A percentile compares a stretch with the other conserved stretches of the same genome.
Conservation (phyloP, 2,888 invertebrate genomes). For the Ormia ochracea region DNA sequence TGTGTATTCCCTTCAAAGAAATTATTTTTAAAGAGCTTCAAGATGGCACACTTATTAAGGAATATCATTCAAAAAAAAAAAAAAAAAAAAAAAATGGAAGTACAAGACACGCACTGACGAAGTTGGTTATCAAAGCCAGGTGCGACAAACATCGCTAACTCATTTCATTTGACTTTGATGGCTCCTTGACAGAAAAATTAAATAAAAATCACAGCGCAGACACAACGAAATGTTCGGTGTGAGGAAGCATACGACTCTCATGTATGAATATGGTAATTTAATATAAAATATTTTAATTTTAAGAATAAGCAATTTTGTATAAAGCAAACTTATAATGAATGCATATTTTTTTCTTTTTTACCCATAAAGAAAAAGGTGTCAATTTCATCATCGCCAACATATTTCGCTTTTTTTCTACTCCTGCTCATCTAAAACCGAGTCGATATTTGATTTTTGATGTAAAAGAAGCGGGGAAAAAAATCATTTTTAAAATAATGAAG, state of each 20-base stretch:
- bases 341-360: neutral
- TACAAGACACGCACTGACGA: too few relatives aligned
- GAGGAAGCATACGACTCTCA: neutral
- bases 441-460: conserved; percentile 18
- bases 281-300: neutral
- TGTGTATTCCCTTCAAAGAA: too few relatives aligned
- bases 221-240: neutral
- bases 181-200: neutral
- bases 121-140: too few relatives aligned
- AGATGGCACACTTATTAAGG: too few relatives aligned
- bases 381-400: conserved; percentile 3
- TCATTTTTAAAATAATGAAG: conserved; percentile 20
- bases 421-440: neutral
- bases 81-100: too few relatives aligned
- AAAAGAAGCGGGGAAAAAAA: neutral
- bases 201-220: neutral
- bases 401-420: neutral
- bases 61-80: too few relatives aligned
- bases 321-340: conserved; percentile 24
- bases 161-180: neutral
- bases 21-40: too few relatives aligned
- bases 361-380: conserved; percentile 7
- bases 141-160: too few relatives aligned
- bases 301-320: neutral
- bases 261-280: neutral